phyloP scores from a whole-genome alignment of 2,888 invertebrate genomes.

The Philereme transversata region DNA sequence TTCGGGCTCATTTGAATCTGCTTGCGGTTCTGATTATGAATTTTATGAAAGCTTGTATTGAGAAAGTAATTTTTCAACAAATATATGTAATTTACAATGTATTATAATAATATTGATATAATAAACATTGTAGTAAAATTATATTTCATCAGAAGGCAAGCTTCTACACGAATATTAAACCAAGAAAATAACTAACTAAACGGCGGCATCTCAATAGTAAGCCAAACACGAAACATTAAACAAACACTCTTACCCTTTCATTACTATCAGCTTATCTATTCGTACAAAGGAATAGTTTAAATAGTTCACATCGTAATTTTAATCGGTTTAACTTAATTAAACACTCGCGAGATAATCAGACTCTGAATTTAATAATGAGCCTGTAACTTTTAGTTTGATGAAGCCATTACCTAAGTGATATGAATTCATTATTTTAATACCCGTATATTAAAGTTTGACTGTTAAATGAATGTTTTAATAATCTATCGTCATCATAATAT shows the following conservation, averaged over 20 bases:
- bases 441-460: background rate
- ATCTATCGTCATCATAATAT: too few species aligned
- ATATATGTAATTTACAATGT: too few species aligned
- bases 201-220: background rate
- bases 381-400: conserved; percentile 21
- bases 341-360: conserved; percentile 27
- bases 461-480: background rate
- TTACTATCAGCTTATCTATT: conserved; percentile 31
- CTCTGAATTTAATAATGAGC: conserved; percentile 15
- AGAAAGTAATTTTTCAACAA: too few species aligned
- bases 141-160: too few species aligned
- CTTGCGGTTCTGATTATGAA: too few species aligned
- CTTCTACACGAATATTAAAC: too few species aligned
- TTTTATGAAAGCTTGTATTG: too few species aligned
- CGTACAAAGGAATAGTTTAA: conserved; percentile 38
- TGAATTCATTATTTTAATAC: conserved; percentile 6
- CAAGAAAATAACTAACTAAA: too few species aligned
- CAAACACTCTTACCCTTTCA: conserved; percentile 30
- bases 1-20: too few species aligned
- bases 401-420: conserved; percentile 9
- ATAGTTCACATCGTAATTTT: conserved; percentile 34
- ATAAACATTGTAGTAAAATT: too few species aligned
- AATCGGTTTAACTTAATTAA: conserved; percentile 38
- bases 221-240: conserved; percentile 24
- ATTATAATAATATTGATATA: too few species aligned